Evolutionary conservation across 2,888 invertebrate species (phyloP), one percentile per base, ranked within the genome.

Genomic region (Chymomyza fuscimana): DNA sequence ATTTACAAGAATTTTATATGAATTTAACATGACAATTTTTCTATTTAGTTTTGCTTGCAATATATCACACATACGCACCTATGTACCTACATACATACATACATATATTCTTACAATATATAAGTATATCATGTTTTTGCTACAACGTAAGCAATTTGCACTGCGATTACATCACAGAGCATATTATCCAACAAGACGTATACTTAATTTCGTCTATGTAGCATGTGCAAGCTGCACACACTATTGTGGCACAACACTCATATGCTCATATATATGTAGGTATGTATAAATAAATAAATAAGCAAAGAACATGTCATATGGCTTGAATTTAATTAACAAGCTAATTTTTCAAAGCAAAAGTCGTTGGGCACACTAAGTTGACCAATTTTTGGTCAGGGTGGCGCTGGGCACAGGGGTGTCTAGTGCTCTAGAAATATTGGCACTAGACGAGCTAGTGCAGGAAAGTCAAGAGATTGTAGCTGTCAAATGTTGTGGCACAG

Each of bases 281-380:
- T 32, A 32, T 32, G 7, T 32, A 46, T n/a, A 61, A 4, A 40
- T 40, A 22, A 19, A 63, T 16, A 19, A 22, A 62, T 56, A 73
- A 52, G 67, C 64, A 79, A 63, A 50, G 46, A 63, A 78, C 82
- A 77, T 86, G 87, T 88, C 86, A 80, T 79, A 77, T 84, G 82
- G 82, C 79, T 84, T 88, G 88, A 84, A 80, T 84, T 86, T 86
- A 86, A 86, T 86, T 86, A 86, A 86, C 85, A 88, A 86, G 88
- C 85, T 88, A 86, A 86, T 86, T 86, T 88, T 84, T 86, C 87
- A 86, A 76, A 88, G 73, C 78, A 76, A 78, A 86, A 87, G 87
- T 82, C 83, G 87, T 66, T 74, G 82, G 65, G 72, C 74, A 60
- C 60, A 46, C 40, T 46, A 46, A 46, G 12, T 46, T 46, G 40